Evolutionary conservation across 1,140 invertebrate species (phyloP), one percentile per base, ranked within the genome.

Genomic region (Mya arenaria): DNA sequence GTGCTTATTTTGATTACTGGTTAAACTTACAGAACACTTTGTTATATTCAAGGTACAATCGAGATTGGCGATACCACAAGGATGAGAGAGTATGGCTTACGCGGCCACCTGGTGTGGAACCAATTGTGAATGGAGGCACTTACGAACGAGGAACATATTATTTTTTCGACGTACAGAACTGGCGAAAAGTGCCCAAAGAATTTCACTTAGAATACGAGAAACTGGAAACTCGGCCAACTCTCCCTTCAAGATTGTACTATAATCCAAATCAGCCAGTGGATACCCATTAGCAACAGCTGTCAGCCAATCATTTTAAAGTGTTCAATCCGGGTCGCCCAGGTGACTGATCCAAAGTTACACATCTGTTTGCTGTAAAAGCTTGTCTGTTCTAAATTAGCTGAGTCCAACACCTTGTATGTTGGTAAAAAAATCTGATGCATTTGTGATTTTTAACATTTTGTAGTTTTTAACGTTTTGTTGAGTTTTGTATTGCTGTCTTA

Each of bases 51-150:
- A 95, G 98, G 92, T 99, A 99, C 92, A 97, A 95, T 93, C 95
- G 98, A 92, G 98, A 99, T 90, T 99, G 99, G 99, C 95, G 99
- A 93, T 99, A 98, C 95, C 98, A 99, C 93, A 99, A 97, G 94
- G 98, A 99, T 91, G 98, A 99, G 92, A 97, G 98, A 93, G 97
- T 99, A 86, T 99, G 99, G 99, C 98, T 99, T 92, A 99, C 98
- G 85, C 96, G 99, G 94, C 98, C 97, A 87, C 97, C 97, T 78
- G 97, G 98, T 84, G 95, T 97, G 93, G 96, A 96, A 83, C 96
- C 97, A 84, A 95, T 97, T 83, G 97, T 99, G 93, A 99, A 99
- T 94, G 98, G 97, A 85, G 95, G 95, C 84, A 97, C 96, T 84
- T 99, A 98, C 93, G 98, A 99, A 94, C 95, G 98, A 89, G 98